Evolutionary conservation across 2,113 vertebrate species (phyloP).

Genomic region (Asarcornis scutulata): DNA sequence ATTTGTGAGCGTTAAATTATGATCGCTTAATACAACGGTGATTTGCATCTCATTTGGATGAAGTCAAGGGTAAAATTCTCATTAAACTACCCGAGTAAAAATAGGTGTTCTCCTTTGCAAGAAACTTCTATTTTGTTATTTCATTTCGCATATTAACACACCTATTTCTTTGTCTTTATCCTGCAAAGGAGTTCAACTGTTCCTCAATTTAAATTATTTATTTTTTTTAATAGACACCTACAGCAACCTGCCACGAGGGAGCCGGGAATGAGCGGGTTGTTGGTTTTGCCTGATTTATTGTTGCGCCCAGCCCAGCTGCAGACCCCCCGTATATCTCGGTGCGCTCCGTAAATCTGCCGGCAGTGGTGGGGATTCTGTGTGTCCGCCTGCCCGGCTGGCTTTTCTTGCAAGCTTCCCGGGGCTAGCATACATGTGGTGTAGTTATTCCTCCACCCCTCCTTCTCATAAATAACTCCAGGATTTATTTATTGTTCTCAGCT

Average conservation of each 20-base stretch:
- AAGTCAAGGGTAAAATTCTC: neutral
- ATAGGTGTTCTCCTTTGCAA: neutral
- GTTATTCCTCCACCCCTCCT: neutral
- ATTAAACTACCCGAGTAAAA: neutral
- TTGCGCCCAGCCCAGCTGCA: neutral
- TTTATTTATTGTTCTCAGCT: neutral
- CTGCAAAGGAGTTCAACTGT: neutral
- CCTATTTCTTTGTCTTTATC: neutral
- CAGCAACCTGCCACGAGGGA: neutral
- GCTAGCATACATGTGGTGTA: rapidly evolving
- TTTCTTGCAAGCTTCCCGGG: neutral
- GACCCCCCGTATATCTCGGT: neutral
- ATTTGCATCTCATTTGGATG: neutral
- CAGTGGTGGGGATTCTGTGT: neutral
- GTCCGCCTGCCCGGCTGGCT: neutral
- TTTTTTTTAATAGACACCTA: neutral
- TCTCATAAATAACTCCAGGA: neutral
- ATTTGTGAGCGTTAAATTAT: neutral
- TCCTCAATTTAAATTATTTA: neutral
- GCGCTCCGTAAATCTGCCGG: neutral
- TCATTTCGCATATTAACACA: neutral
- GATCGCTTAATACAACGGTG: neutral
- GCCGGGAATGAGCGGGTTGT: neutral
- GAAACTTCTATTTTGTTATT: neutral
- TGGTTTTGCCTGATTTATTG: neutral